Evolutionary conservation across 2,888 invertebrate species (phyloP).

Genomic region (Pristionchus arcanus): DNA sequence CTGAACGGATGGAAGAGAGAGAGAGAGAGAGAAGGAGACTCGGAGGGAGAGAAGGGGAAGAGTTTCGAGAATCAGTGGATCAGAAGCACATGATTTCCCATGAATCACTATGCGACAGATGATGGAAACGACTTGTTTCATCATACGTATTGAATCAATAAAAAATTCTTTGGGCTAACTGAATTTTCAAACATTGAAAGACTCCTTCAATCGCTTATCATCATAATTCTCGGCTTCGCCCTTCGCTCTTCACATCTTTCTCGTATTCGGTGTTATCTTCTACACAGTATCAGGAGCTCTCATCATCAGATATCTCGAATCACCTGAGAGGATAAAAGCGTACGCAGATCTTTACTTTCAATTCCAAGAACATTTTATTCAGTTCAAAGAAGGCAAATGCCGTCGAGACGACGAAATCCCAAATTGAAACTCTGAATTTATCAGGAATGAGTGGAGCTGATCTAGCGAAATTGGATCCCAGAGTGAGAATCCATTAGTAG

Average conservation of each 20-base stretch:
- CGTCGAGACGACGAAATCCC: not conserved
- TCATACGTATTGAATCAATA: not conserved
- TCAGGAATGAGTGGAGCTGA: conserved; percentile 2
- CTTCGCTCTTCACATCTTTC: conserved; percentile 71
- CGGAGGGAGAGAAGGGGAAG: not conserved
- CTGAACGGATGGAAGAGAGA: conserved; percentile 35
- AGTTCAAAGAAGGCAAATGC: conserved; percentile 10
- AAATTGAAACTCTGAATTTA: not conserved
- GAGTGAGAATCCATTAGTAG: not conserved
- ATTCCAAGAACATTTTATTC: not conserved
- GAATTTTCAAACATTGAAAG: not conserved
- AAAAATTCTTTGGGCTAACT: not conserved
- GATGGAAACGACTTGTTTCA: not conserved
- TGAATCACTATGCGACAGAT: not conserved
- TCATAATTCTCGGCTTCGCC: conserved; percentile 69
- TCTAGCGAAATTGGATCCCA: conserved; percentile 39
- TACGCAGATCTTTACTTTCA: not conserved
- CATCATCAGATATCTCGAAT: conserved; percentile 73
- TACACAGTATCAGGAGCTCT: conserved; percentile 74
- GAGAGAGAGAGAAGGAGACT: not conserved
- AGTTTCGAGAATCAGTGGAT: conserved; percentile 11
- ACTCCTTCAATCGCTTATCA: not conserved
- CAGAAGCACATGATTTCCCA: conserved; percentile 28
- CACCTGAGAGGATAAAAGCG: conserved; percentile 57
- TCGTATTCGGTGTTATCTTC: conserved; percentile 69